A percentile compares a stretch with the other conserved stretches of the same genome.
phyloP scores from a whole-genome alignment of 2,888 invertebrate genomes.

The Acleris laterana region DNA sequence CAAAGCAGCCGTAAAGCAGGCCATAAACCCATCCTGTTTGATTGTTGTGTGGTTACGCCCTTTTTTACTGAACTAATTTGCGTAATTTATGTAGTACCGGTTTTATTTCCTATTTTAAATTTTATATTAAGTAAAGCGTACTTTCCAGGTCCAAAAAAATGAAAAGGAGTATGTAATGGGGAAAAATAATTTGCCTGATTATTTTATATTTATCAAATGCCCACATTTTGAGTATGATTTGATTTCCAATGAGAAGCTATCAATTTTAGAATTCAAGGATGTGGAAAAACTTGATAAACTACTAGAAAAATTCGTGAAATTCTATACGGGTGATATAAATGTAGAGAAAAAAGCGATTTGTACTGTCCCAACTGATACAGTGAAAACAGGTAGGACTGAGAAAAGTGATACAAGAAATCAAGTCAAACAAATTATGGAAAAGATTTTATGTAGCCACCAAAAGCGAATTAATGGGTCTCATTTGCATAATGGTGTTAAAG shows the following conservation, averaged over 20 bases:
- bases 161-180: conserved; percentile 46
- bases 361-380: conserved; percentile 39
- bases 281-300: conserved; percentile 70
- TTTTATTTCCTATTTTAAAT: too few relatives aligned
- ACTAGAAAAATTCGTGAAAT: conserved; percentile 62
- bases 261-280: conserved; percentile 82
- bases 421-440: conserved; percentile 71
- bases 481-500: conserved; percentile 72
- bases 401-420: conserved; percentile 56
- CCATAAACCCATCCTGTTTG: too few relatives aligned
- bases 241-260: conserved; percentile 72
- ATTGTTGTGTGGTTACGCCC: too few relatives aligned
- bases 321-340: conserved; percentile 58
- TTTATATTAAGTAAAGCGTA: not conserved
- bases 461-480: conserved; percentile 58
- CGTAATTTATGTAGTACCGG: too few relatives aligned
- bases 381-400: conserved; percentile 39
- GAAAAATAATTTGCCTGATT: conserved; percentile 64
- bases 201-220: conserved; percentile 83
- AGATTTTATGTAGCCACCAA: conserved; percentile 64
- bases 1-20: too few relatives aligned
- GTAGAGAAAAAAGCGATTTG: conserved; percentile 45
- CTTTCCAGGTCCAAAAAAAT: conserved; percentile 46
- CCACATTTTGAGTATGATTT: conserved; percentile 82
- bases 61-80: too few relatives aligned